These are phyloP conservation scores for Scylla paramamosain DNA, from an alignment of 1,140 invertebrate genomes.

Conservation along the genomic window DNA sequence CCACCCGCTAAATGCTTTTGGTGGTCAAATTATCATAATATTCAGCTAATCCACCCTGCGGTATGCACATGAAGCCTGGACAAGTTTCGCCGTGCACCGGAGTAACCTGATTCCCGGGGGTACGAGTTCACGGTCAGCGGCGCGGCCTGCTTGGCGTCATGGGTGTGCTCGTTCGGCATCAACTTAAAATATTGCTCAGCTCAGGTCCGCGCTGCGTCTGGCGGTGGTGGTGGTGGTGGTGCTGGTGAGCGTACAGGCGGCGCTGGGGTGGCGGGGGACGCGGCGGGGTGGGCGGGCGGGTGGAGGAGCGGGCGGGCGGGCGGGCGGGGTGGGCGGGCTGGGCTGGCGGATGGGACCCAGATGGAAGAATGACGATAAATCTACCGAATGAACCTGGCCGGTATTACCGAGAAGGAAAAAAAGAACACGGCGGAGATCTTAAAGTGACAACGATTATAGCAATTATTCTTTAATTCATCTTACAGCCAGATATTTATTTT, in stretches of 20 bases:
- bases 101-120: conserved; percentile 12
- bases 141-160: not conserved
- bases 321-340: not conserved
- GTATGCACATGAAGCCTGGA: not conserved
- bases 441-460: conserved; percentile 43
- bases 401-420: conserved; percentile 22
- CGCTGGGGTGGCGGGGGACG: no score
- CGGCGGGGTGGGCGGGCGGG: no score
- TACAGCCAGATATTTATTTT: conserved; percentile 48
- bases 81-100: not conserved
- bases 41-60: not conserved
- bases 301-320: no score
- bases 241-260: no score
- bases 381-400: not conserved
- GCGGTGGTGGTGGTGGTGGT: not conserved
- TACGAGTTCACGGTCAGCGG: not conserved
- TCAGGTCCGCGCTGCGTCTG: not conserved
- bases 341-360: not conserved
- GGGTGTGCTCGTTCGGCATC: conserved; percentile 7
- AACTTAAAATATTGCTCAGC: not conserved
- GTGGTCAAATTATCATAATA: conserved; percentile 24
- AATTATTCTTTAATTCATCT: conserved; percentile 64
- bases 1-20: conserved; percentile 11
- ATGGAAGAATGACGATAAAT: not conserved
- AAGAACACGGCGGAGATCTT: not conserved